Evolutionary conservation across 2,797 vertebrate genomes (phyloP).

Genomic region (Rhabdophis nuchalis): DNA sequence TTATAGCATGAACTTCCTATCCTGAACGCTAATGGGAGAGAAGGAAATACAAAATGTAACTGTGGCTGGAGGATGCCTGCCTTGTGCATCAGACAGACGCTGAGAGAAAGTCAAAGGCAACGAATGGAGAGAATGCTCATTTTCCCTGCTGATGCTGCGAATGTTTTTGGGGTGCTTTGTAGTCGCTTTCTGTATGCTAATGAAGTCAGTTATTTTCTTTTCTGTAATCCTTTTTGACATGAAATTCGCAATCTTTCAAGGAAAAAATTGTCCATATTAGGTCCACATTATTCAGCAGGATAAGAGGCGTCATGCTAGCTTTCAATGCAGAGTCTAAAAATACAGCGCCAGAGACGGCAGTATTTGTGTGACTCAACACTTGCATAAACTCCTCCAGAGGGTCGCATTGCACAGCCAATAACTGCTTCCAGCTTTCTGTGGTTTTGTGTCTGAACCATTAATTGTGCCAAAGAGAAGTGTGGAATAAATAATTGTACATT

Average conservation of each 20-base stretch:
- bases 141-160: neutral
- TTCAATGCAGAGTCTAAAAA: constrained; percentile 27
- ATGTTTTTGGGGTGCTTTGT: constrained; percentile 28
- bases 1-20: neutral
- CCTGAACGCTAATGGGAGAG: neutral
- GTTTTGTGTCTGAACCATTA: neutral
- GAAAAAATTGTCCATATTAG: constrained; percentile 16
- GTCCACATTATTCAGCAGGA: constrained; percentile 1
- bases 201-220: constrained; percentile 29
- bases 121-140: neutral
- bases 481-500: neutral
- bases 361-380: constrained; percentile 30
- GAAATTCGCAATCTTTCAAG: constrained; percentile 18
- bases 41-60: neutral
- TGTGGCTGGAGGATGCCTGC: neutral
- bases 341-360: constrained; percentile 1
- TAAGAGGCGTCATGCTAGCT: constrained; percentile 4
- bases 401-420: neutral
- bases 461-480: neutral
- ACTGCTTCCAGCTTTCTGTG: neutral
- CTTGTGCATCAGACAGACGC: constrained; percentile 6
- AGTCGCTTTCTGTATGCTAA: constrained; percentile 6
- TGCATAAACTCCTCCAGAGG: constrained; percentile 17
- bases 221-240: constrained; percentile 26
- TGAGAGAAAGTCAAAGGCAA: constrained; percentile 18